phyloP scores from a whole-genome alignment of 2,797 vertebrate species.

The Ispidina picta region DNA sequence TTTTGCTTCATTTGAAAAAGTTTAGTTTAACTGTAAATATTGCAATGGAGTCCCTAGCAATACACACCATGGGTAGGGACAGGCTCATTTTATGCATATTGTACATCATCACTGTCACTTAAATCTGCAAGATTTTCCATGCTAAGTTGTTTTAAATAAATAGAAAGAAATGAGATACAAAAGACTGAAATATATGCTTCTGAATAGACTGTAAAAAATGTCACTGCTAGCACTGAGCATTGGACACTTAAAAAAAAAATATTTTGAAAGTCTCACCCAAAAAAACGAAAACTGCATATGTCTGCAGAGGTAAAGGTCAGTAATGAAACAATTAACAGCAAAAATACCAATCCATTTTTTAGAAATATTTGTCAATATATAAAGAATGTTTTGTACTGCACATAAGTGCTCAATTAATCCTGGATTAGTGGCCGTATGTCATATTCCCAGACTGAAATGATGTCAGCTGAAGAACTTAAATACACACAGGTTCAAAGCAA shows the following conservation, averaged over 20 bases:
- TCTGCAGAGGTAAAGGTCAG: constrained; percentile 85
- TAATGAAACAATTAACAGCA: constrained; percentile 86
- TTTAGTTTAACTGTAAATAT: constrained; percentile 88
- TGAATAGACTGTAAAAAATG: constrained; percentile 84
- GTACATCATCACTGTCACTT: constrained; percentile 87
- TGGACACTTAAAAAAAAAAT: constrained; percentile 83
- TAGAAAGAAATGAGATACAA: constrained; percentile 85
- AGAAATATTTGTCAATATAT: constrained; percentile 88
- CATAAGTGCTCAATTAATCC: constrained; percentile 85
- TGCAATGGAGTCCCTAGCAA: constrained; percentile 85
- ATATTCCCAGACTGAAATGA: constrained; percentile 81
- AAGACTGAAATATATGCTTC: constrained; percentile 83
- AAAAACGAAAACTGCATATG: constrained; percentile 86
- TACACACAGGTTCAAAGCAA: constrained; percentile 72
- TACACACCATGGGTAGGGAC: constrained; percentile 80
- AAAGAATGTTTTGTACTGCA: constrained; percentile 86
- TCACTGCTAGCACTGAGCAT: constrained; percentile 84
- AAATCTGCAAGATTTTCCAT: constrained; percentile 83
- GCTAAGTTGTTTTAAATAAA: constrained; percentile 82
- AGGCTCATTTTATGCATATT: constrained; percentile 84
- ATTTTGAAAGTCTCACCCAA: constrained; percentile 88
- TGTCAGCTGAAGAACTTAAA: constrained; percentile 78
- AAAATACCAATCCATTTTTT: constrained; percentile 86
- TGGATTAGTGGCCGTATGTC: constrained; percentile 82
- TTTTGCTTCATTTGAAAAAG: constrained; percentile 83